Conservation (phyloP, 2,888 invertebrate species). For the Theretra japonica region DNA sequence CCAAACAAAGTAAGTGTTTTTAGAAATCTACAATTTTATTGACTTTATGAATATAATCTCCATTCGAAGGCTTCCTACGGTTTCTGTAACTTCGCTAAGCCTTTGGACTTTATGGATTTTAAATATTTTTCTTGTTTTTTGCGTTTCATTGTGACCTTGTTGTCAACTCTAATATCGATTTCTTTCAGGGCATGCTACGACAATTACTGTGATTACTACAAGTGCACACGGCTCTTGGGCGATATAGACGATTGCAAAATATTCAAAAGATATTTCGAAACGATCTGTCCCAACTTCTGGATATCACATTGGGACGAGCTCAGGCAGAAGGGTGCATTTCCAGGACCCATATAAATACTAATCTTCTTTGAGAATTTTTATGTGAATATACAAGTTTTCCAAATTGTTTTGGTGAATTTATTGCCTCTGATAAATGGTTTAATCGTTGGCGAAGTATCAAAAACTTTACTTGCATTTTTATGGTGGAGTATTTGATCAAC, state of each 20-base stretch:
- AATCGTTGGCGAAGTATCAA: no score
- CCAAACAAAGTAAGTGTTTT: conserved; percentile 68
- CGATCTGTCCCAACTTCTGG: conserved; percentile 78
- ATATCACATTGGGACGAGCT: conserved; percentile 75
- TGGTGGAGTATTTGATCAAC: no score
- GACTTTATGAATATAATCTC: background rate
- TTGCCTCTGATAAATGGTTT: no score
- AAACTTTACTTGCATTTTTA: no score
- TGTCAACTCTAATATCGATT: background rate
- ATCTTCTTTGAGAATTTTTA: conserved; percentile 32
- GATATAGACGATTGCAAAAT: conserved; percentile 74
- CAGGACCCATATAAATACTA: conserved; percentile 65
- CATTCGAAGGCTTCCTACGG: background rate
- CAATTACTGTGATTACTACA: conserved; percentile 77
- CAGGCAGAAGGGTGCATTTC: conserved; percentile 73
- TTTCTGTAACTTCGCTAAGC: no score
- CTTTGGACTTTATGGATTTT: no score
- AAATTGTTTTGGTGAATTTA: background rate
- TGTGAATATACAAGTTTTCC: conserved; percentile 21
- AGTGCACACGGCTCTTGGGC: conserved; percentile 70
- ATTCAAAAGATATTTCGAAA: conserved; percentile 78
- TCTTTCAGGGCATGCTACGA: conserved; percentile 72
- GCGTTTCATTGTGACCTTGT: no score
- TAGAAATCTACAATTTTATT: background rate
- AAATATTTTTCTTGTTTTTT: no score